A percentile compares a stretch with the other conserved stretches of the same genome.
These are phyloP conservation scores for Ispidina picta DNA, from an alignment of 2,797 vertebrate species.

Conservation along the genomic window DNA sequence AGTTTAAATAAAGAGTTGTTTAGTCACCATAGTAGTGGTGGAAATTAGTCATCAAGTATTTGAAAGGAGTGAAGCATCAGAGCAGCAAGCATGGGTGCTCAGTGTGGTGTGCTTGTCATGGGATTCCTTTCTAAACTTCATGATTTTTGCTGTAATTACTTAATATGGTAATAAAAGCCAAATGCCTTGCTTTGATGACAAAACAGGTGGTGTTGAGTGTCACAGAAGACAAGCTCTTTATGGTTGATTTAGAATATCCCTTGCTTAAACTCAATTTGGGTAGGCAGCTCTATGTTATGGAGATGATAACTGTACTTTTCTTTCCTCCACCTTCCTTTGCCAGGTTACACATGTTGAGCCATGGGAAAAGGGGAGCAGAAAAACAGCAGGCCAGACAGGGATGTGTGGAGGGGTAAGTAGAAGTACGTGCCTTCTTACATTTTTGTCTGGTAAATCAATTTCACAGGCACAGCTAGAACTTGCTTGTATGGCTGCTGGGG, in stretches of 20 bases:
- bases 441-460: slow-evolving; percentile 60
- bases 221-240: neutral
- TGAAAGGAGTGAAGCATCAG: neutral
- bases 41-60: neutral
- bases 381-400: slow-evolving; percentile 99
- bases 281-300: neutral
- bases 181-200: neutral
- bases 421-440: slow-evolving; percentile 95
- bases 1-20: neutral
- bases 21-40: neutral
- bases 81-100: neutral
- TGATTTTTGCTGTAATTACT: neutral
- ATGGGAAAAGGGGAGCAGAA: slow-evolving; percentile 99
- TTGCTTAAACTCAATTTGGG: neutral
- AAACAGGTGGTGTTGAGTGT: neutral
- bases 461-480: neutral
- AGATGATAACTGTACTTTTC: slow-evolving; percentile 9
- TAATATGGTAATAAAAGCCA: neutral
- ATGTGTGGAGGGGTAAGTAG: slow-evolving; percentile 99
- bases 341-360: slow-evolving; percentile 96
- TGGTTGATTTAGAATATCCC: neutral
- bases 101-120: neutral
- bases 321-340: neutral
- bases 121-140: neutral
- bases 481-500: neutral